phyloP scores from a whole-genome alignment of 2,888 invertebrate species.

The Ecdyonurus torrentis region DNA sequence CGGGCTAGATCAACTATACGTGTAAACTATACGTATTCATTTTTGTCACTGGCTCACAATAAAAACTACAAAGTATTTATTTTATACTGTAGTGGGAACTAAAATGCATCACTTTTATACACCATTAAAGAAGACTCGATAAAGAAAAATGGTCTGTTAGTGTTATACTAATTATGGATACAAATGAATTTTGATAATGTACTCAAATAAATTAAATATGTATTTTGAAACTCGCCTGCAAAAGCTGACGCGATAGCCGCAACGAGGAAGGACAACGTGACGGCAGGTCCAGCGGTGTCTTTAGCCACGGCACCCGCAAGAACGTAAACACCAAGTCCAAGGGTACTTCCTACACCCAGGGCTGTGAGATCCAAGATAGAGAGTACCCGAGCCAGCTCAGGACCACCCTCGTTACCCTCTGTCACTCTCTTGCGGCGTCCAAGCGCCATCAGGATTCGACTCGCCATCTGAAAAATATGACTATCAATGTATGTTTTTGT shows the following conservation, averaged over 20 bases:
- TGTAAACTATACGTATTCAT: no score
- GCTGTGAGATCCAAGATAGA: slow-evolving; percentile 72
- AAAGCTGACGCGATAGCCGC: slow-evolving; percentile 87
- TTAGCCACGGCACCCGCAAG: slow-evolving; percentile 79
- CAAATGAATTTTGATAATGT: no score
- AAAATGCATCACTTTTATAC: no score
- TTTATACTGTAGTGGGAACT: no score
- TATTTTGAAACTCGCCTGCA: slow-evolving; percentile 72
- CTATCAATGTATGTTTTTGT: no score
- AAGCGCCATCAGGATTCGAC: background rate
- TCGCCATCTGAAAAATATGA: background rate
- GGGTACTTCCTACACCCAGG: slow-evolving; percentile 70
- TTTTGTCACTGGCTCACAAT: no score
- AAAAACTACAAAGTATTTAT: no score
- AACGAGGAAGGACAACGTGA: slow-evolving; percentile 75
- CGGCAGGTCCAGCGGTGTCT: slow-evolving; percentile 77
- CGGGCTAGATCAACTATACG: no score
- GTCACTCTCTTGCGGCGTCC: slow-evolving; percentile 7
- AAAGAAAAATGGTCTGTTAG: no score
- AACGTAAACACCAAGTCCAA: slow-evolving; percentile 91
- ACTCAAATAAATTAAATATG: no score
- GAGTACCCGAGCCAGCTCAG: slow-evolving; percentile 46
- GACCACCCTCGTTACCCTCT: slow-evolving; percentile 18
- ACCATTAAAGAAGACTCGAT: no score
- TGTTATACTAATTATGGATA: no score